These are phyloP conservation scores for Drosophila buzzatii DNA, from an alignment of 2,888 invertebrate genomes.

Conservation along the genomic window DNA sequence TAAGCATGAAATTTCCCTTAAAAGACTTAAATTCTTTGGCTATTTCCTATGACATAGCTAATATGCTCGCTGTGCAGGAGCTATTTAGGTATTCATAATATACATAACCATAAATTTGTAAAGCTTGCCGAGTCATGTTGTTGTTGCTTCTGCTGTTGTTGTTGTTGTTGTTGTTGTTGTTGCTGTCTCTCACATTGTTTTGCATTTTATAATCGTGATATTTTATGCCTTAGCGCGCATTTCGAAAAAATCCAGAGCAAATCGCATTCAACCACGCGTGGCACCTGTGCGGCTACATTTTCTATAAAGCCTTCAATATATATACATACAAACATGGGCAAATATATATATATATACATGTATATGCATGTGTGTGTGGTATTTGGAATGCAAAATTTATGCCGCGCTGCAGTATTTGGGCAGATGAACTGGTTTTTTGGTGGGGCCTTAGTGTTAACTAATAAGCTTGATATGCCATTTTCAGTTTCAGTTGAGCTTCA, in stretches of 20 bases:
- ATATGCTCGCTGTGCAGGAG: constrained; percentile 10
- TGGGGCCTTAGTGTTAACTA: constrained; percentile 38
- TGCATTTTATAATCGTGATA: constrained; percentile 66
- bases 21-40: not conserved
- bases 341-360: not conserved
- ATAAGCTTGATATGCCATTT: constrained; percentile 37
- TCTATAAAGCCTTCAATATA: constrained; percentile 46
- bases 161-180: constrained; percentile 16
- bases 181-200: constrained; percentile 42
- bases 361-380: not conserved
- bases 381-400: constrained; percentile 36
- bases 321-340: not conserved
- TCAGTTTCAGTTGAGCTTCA: constrained; percentile 19
- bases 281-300: constrained; percentile 47
- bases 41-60: not conserved
- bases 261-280: constrained; percentile 55
- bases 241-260: constrained; percentile 38
- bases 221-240: constrained; percentile 64
- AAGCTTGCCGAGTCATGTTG: constrained; percentile 17
- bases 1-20: not conserved
- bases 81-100: constrained; percentile 8
- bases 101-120: constrained; percentile 14
- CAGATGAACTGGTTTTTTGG: constrained; percentile 38
- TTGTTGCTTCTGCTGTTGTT: not conserved
- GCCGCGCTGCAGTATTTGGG: constrained; percentile 24